Percentiles rank a stretch among this genome's conserved stretches.
These are phyloP conservation scores for Enteromius mattozi DNA, from an alignment of 2,797 vertebrate species.

Conservation along the genomic window DNA sequence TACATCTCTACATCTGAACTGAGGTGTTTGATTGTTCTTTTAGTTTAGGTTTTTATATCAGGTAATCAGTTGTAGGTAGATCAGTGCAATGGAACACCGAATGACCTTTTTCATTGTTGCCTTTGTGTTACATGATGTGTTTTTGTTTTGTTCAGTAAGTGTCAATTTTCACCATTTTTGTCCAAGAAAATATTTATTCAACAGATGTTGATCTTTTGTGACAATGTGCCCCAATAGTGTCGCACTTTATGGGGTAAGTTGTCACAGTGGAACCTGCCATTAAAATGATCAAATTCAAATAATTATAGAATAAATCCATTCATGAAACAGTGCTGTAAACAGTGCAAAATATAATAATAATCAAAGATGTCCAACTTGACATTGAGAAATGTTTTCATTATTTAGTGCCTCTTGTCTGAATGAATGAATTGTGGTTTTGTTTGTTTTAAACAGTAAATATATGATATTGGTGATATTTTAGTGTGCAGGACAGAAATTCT, in stretches of 20 bases:
- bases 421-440: background rate
- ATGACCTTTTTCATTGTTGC: background rate
- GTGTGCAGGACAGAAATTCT: background rate
- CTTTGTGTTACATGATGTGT: background rate
- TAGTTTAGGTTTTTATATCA: conserved; percentile 20
- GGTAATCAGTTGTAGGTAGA: conserved; percentile 50
- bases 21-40: conserved; percentile 51
- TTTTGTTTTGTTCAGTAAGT: background rate
- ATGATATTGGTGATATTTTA: background rate
- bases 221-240: background rate
- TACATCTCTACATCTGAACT: conserved; percentile 49
- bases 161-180: background rate
- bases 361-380: background rate
- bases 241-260: background rate
- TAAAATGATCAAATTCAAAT: background rate
- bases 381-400: background rate
- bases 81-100: conserved; percentile 24
- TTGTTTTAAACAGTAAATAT: background rate
- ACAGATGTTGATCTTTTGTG: background rate
- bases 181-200: background rate
- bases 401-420: background rate
- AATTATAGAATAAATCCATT: background rate
- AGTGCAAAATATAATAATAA: background rate
- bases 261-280: background rate
- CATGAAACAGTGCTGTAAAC: background rate